Evolutionary conservation across 2,888 invertebrate genomes (phyloP).

Genomic region (Drosophila lutescens): DNA sequence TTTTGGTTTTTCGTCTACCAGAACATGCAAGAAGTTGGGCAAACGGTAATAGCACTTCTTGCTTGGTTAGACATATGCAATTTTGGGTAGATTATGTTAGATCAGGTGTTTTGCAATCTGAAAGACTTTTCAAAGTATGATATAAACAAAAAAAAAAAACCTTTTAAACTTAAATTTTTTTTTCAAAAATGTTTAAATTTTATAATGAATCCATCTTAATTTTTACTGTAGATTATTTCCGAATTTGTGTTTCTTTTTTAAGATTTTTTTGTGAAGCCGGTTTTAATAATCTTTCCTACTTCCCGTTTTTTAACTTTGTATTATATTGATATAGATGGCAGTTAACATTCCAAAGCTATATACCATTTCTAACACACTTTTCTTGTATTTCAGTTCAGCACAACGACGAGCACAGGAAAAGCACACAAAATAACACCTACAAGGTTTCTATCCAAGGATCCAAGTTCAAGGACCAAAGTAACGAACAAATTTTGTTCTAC

Average conservation of each 20-base stretch:
- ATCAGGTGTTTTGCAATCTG: not conserved
- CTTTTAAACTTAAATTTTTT: too few species aligned
- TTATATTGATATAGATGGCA: too few species aligned
- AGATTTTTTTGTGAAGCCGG: too few species aligned
- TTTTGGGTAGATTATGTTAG: not conserved
- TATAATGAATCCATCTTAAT: too few species aligned
- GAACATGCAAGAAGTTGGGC: not conserved
- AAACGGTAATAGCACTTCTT: not conserved
- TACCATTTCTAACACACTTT: not conserved
- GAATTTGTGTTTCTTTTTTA: too few species aligned
- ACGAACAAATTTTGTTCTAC: not conserved
- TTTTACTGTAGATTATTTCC: too few species aligned
- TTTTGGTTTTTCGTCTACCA: not conserved
- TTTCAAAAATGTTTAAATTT: too few species aligned
- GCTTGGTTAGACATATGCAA: not conserved
- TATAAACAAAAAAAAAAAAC: too few species aligned
- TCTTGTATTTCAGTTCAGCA: conserved; percentile 24
- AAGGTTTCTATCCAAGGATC: not conserved
- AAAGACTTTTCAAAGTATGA: not conserved
- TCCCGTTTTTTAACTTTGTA: too few species aligned
- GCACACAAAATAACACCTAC: conserved; percentile 3
- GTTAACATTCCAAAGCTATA: not conserved
- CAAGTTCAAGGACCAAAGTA: too few species aligned
- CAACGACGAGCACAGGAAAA: conserved; percentile 25
- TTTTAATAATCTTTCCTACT: too few species aligned